phyloP scores from a whole-genome alignment of 2,888 invertebrate species.

The Chironomus tentans region DNA sequence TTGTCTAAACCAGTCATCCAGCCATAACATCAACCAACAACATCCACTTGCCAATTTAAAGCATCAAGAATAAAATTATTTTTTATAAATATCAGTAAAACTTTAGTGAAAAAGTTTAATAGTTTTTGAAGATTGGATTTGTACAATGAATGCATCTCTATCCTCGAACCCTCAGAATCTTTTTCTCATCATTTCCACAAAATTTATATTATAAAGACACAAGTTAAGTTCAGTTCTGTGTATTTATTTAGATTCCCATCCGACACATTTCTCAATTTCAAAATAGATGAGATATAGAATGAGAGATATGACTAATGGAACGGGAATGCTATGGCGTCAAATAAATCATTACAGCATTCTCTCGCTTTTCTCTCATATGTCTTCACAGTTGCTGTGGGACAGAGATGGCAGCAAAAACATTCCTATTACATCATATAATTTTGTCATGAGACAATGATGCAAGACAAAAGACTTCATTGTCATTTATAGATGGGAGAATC shows the following conservation, averaged over 20 bases:
- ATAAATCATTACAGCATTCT: conserved; percentile 4
- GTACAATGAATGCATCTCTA: not conserved
- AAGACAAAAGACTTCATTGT: not conserved
- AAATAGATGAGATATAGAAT: not conserved
- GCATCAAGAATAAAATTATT: no score
- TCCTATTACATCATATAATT: no score
- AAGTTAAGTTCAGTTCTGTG: not conserved
- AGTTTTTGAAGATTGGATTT: conserved; percentile 2
- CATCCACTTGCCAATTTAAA: no score
- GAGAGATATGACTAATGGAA: not conserved
- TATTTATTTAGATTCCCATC: not conserved
- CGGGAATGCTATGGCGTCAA: not conserved
- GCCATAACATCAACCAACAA: no score
- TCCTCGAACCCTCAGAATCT: no score
- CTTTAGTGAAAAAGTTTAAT: not conserved
- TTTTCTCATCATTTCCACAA: no score
- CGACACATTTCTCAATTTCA: not conserved
- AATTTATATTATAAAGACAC: no score
- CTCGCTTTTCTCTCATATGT: no score
- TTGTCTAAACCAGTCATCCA: no score
- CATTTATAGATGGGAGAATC: no score
- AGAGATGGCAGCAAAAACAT: no score
- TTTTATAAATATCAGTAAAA: not conserved
- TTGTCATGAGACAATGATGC: not conserved
- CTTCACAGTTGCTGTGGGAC: no score